Conservation (phyloP, 2,797 vertebrate genomes). For the Oreochromis mossambicus region DNA sequence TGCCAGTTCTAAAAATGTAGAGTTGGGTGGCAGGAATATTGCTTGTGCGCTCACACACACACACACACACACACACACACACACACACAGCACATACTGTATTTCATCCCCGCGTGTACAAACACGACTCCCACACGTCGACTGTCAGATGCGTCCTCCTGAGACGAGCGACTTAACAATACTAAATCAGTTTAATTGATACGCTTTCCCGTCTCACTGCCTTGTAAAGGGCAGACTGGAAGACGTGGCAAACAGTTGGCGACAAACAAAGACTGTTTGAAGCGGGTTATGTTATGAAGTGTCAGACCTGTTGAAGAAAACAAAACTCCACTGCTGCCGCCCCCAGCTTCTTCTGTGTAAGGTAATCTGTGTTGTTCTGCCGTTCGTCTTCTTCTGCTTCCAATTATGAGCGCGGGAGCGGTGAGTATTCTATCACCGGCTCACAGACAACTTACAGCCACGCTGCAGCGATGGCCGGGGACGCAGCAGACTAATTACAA, state of each 20-base stretch:
- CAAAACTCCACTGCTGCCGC: constrained; percentile 7
- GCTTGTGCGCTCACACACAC: neutral
- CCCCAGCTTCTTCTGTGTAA: constrained; percentile 27
- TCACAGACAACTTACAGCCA: constrained; percentile 53
- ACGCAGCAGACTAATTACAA: constrained; percentile 62
- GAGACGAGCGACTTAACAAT: constrained; percentile 11
- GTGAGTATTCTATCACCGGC: constrained; percentile 69
- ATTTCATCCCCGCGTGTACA: constrained; percentile 27
- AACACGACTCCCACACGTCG: constrained; percentile 47
- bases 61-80: neutral
- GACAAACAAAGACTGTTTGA: constrained; percentile 38
- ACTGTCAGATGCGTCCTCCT: constrained; percentile 13
- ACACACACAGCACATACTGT: neutral
- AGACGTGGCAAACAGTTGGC: constrained; percentile 36
- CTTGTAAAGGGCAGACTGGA: constrained; percentile 21
- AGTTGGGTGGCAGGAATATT: neutral
- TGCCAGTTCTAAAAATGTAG: neutral
- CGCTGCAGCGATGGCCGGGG: constrained; percentile 56
- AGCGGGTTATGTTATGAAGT: constrained; percentile 29
- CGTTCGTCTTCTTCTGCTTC: constrained; percentile 43
- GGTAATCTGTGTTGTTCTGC: constrained; percentile 26
- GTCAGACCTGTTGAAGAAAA: constrained; percentile 50
- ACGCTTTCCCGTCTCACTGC: constrained; percentile 1
- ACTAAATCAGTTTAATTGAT: constrained; percentile 32
- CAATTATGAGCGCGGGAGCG: constrained; percentile 54